Evolutionary conservation across 1,140 invertebrate species (phyloP), one percentile per base, ranked within the genome.

Genomic region (Caenorhabditis elegans): DNA sequence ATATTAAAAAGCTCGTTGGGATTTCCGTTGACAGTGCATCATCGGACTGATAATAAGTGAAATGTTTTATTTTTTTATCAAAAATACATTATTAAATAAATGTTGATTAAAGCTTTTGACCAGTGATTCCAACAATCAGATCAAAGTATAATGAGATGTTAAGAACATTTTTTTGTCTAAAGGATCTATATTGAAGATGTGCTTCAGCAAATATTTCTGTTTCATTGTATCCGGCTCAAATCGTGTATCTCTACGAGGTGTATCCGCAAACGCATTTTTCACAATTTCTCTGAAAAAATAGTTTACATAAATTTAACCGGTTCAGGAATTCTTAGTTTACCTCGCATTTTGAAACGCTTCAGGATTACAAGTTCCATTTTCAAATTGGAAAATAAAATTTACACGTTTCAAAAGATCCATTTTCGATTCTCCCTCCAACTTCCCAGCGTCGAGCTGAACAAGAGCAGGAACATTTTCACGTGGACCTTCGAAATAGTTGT

Each of bases 1-100:
- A 90, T 92, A 39, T 48, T 91, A 43, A 84, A 90, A 53, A 90
- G 91, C 36, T 83, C 84, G 43, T 46, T 85, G 31, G 90, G 90
- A 22, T 83, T 90, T 22, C 80, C 84, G 11, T 22, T 70, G 34
- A 70, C 31, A 19, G n/a, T 70, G 0, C 34, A 36, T 39, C 17
- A 39, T 39, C 17, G 60, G 39, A 70, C 24, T 17, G 60, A 70
- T 70, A 70, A 70, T 22, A 39, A 39, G 28, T 70, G 60, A 70
- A 31, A 24, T 17, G 11, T n/a, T 31, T 34, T 24, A 26, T 34
- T 60, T 13, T 65, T 15, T 55, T 11, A 5, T 10, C 13, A 28
- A 26, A 28, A 2, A 24, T 28, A 2, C 26, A 28, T 26, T 1
- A 11, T 0, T 1, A 13, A 26, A 1, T 11, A 55, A 28, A 6